Evolutionary conservation across 2,797 vertebrate genomes (phyloP).

Genomic region (Rhinophrynus dorsalis): DNA sequence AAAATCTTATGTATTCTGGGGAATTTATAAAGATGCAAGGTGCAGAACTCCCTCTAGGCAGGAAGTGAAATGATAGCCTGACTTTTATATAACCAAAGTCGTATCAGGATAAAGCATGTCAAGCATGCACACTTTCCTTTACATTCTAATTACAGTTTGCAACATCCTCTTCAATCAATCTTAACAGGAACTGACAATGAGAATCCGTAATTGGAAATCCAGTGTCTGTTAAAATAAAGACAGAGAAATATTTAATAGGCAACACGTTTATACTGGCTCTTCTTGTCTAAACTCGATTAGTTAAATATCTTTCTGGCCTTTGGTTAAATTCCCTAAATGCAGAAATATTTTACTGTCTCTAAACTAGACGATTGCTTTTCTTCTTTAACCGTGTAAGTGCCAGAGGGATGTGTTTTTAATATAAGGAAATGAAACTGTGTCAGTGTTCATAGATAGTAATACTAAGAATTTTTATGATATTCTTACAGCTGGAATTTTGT

Average conservation of each 20-base stretch:
- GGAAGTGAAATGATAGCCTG: conserved; percentile 63
- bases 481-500: no score
- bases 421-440: no score
- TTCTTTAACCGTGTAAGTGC: no score
- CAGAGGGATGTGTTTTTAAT: no score
- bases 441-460: no score
- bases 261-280: not conserved
- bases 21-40: conserved; percentile 67
- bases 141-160: not conserved
- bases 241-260: not conserved
- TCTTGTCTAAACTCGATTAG: not conserved
- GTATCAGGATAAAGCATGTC: conserved; percentile 11
- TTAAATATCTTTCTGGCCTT: not conserved
- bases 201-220: not conserved
- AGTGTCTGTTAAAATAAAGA: no score
- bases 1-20: conserved; percentile 66
- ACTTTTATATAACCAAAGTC: conserved; percentile 52
- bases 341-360: no score
- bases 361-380: no score
- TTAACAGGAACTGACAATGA: not conserved
- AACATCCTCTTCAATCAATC: not conserved
- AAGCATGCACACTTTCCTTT: not conserved
- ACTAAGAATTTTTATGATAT: no score
- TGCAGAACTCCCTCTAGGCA: conserved; percentile 62
- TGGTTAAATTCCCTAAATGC: not conserved